A percentile compares a stretch with the other conserved stretches of the same genome.
Evolutionary conservation across 2,888 invertebrate genomes (phyloP).

Genomic region (Diadromus collaris): DNA sequence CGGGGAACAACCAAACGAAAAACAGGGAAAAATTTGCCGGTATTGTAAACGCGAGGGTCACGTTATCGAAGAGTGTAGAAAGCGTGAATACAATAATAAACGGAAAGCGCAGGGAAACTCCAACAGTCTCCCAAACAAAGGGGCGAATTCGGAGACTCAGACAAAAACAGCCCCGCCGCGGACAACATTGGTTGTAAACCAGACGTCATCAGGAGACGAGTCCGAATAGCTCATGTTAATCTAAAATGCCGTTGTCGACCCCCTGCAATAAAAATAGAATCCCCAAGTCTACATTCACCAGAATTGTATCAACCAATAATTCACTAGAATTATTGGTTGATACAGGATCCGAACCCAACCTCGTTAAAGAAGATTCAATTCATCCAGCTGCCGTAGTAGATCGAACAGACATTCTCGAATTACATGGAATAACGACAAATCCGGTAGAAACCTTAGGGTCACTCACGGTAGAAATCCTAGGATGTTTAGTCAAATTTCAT

Average conservation of each 20-base stretch:
- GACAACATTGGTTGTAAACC: constrained; percentile 23
- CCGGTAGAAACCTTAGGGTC: constrained; percentile 27
- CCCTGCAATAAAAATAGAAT: constrained; percentile 23
- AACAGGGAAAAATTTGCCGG: no score
- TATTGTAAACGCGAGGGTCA: constrained; percentile 29
- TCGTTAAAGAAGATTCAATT: constrained; percentile 24
- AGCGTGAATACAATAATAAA: constrained; percentile 16
- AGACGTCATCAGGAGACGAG: constrained; percentile 13
- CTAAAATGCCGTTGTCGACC: constrained; percentile 20
- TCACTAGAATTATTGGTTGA: constrained; percentile 15
- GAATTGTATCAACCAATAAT: no score
- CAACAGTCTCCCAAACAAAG: constrained; percentile 20
- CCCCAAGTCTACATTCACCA: neutral
- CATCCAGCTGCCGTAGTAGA: constrained; percentile 8
- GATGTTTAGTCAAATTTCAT: constrained; percentile 14
- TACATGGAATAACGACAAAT: constrained; percentile 33
- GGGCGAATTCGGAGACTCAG: constrained; percentile 21
- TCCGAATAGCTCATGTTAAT: no score
- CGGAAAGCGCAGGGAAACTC: constrained; percentile 25
- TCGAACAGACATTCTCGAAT: constrained; percentile 15
- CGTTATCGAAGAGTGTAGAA: constrained; percentile 26
- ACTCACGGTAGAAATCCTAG: constrained; percentile 25
- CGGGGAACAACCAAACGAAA: neutral
- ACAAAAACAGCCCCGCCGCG: constrained; percentile 4
- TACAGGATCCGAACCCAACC: constrained; percentile 38